These are phyloP conservation scores for Mycteria americana DNA, from an alignment of 2,797 vertebrate genomes.

Conservation along the genomic window DNA sequence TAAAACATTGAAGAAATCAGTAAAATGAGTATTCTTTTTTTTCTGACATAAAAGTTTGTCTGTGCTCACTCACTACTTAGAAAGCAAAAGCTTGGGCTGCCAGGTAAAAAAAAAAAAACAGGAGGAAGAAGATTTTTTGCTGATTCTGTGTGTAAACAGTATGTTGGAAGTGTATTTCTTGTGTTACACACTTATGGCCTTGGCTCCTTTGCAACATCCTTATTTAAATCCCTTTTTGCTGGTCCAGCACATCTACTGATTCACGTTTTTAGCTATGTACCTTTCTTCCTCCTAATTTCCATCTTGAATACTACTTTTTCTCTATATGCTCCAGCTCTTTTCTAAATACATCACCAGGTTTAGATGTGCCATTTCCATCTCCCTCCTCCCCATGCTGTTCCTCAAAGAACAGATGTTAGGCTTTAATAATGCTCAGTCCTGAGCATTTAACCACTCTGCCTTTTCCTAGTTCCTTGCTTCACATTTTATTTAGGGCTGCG, in stretches of 20 bases:
- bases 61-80: neutral
- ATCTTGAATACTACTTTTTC: neutral
- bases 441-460: neutral
- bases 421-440: neutral
- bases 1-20: neutral
- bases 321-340: neutral
- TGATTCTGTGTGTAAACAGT: neutral
- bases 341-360: neutral
- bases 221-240: neutral
- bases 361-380: neutral
- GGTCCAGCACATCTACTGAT: neutral
- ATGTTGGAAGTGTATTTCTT: neutral
- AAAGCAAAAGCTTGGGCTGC: neutral
- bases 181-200: rapidly evolving
- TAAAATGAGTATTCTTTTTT: neutral
- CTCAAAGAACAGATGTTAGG: constrained; percentile 18
- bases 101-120: neutral
- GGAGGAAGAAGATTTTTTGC: neutral
- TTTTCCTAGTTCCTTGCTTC: constrained; percentile 41
- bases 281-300: neutral
- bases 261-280: neutral
- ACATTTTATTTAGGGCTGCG: constrained; percentile 25
- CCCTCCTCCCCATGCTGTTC: neutral
- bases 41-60: neutral
- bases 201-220: neutral